These are phyloP conservation scores for Gambusia affinis DNA, from an alignment of 2,113 vertebrate species.

Conservation along the genomic window DNA sequence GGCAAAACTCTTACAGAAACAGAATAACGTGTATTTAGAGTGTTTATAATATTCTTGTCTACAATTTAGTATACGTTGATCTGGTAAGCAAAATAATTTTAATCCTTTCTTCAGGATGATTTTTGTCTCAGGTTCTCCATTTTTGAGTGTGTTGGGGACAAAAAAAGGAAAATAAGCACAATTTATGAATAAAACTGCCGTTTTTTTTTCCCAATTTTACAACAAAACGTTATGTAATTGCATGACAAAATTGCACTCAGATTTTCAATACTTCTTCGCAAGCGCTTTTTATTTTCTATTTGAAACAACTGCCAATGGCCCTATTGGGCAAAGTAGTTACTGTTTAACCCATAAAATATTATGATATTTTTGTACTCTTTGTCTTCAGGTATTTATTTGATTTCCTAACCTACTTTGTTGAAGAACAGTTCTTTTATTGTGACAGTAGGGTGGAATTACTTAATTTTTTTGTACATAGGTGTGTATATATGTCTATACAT, in stretches of 20 bases:
- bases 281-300: conserved; percentile 14
- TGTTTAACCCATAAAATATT: conserved; percentile 57
- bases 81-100: conserved; percentile 24
- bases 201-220: conserved; percentile 32
- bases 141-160: conserved; percentile 19
- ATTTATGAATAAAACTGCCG: conserved; percentile 61
- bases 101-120: conserved; percentile 51
- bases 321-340: conserved; percentile 52
- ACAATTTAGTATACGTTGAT: conserved; percentile 19
- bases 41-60: conserved; percentile 18
- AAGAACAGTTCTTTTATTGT: conserved; percentile 26
- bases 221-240: conserved; percentile 26
- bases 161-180: conserved; percentile 61
- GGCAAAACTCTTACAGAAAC: conserved; percentile 36
- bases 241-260: conserved; percentile 67
- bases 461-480: conserved; percentile 62
- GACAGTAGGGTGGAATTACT: conserved; percentile 32
- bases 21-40: conserved; percentile 33
- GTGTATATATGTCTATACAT: conserved; percentile 44
- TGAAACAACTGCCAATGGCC: conserved; percentile 71
- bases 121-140: conserved; percentile 65
- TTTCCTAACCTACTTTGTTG: conserved; percentile 43
- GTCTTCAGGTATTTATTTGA: conserved; percentile 68
- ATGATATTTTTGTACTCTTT: conserved; percentile 72
- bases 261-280: conserved; percentile 47